A percentile compares a stretch with the other conserved stretches of the same genome.
Evolutionary conservation across 2,113 vertebrate genomes (phyloP).

Genomic region (Strix aluco): DNA sequence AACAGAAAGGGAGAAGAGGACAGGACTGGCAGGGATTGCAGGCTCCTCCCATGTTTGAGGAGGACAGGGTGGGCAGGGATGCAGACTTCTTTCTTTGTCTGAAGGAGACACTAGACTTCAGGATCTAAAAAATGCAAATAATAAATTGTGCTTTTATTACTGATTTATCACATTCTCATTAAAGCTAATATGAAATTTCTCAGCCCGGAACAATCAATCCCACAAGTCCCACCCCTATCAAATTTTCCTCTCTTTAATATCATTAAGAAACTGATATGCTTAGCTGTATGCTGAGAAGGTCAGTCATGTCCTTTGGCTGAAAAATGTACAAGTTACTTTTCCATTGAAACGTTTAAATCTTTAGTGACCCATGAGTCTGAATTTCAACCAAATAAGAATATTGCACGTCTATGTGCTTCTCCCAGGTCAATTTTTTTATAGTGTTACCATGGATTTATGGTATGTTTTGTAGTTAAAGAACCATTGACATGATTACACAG

Average conservation of each 20-base stretch:
- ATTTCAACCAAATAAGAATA: not conserved
- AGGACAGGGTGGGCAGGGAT: conserved; percentile 6
- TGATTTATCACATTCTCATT: not conserved
- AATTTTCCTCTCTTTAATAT: not conserved
- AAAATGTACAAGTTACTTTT: not conserved
- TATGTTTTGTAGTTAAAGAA: not conserved
- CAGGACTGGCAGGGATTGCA: not conserved
- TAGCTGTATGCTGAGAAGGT: not conserved
- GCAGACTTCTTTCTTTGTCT: conserved; percentile 6
- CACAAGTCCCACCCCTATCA: not conserved
- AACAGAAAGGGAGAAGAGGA: not conserved
- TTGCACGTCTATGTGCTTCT: not conserved
- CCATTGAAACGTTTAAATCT: not conserved
- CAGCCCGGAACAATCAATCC: not conserved
- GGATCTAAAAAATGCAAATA: not conserved
- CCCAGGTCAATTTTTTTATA: not conserved
- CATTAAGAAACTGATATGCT: not conserved
- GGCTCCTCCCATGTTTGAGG: not conserved
- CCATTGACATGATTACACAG: not conserved
- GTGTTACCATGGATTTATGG: not conserved
- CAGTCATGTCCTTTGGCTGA: not conserved
- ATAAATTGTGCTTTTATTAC: not conserved
- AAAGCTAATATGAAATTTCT: conserved; percentile 6
- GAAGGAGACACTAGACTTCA: not conserved
- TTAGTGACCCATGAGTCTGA: not conserved